Evolutionary conservation across 2,888 invertebrate species (phyloP).

Genomic region (Ormyrus labotus): DNA sequence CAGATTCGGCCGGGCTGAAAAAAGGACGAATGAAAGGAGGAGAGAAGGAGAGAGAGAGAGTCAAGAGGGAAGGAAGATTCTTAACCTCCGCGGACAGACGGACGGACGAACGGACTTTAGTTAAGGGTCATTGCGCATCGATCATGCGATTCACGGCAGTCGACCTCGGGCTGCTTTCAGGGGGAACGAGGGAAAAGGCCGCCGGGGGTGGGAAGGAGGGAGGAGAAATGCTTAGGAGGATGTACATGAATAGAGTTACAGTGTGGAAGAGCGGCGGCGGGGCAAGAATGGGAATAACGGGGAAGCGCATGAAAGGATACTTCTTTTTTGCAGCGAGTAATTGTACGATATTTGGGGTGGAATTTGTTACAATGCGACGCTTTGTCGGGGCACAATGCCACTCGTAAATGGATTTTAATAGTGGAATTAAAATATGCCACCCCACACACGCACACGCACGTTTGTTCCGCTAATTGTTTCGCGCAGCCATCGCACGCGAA

Average conservation of each 20-base stretch:
- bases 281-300: constrained; percentile 5
- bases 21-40: no score
- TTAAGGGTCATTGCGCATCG: constrained; percentile 66
- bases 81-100: background rate
- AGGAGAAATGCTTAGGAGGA: constrained; percentile 2
- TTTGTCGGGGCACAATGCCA: constrained; percentile 42
- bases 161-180: constrained; percentile 36
- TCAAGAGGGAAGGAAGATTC: background rate
- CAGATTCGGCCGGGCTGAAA: background rate
- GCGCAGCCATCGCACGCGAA: background rate
- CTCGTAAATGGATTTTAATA: constrained; percentile 41
- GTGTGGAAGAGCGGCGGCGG: constrained; percentile 37
- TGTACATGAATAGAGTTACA: constrained; percentile 50
- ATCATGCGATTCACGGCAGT: constrained; percentile 68
- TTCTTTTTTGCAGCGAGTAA: constrained; percentile 43
- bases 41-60: no score
- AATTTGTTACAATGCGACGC: constrained; percentile 49
- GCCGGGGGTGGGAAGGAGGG: background rate
- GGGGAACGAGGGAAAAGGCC: constrained; percentile 2
- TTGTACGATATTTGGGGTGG: constrained; percentile 46
- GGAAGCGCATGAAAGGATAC: constrained; percentile 31
- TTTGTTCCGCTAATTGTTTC: constrained; percentile 25
- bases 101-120: background rate
- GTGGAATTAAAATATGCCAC: constrained; percentile 14
- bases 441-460: background rate